Base-by-base conservation (phyloP, 2,888 invertebrate species). In the Cenopis cana region DNA sequence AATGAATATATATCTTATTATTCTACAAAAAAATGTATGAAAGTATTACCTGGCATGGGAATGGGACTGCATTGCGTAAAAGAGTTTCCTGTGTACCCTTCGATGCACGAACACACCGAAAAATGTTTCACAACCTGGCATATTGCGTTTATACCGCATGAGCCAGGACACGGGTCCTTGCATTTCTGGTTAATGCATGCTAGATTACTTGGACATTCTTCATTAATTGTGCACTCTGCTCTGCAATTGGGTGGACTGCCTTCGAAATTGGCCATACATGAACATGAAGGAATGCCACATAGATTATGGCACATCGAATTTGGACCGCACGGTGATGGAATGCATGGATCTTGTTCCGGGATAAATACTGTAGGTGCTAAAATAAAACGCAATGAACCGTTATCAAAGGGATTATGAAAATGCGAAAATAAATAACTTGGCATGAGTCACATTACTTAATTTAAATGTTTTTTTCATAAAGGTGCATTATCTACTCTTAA, bases 151-250 rank as follows among this genome's bases (percentile, higher is more conserved):
- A 94, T 80, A 73, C 96, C 95, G 82, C 96, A 96, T 0, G 95
- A 95, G 33, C 96, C 96, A n/a, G 95, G 95, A 78, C 96, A 96
- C 0, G 96, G 96, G 80, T 96, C 95, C 73, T 85, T 89, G 79
- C 96, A 96, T 82, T 94, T 95, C 82, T 95, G 94, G 75, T 93
- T 93, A n/a, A 95, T 93, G 78, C 96, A 96, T n/a, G 96, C 95
- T 76, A 94, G 87, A 79, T 95, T 94, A 73, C 95, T 94, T 4
- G 95, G 82, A 81, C 97, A 97, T 72, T 96, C 96, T 46, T 95
- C 93, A 79, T 95, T 95, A 71, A 96, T 94, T 14, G 93, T 91
- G 85, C 96, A 96, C 81, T 96, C 95, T 0, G 96, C 95, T 74
- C 95, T 93, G 78, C 96, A 96, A 74, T 95, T 95, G 0, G 96